phyloP scores from a whole-genome alignment of 2,113 vertebrate species.

The Tragelaphus buxtoni region DNA sequence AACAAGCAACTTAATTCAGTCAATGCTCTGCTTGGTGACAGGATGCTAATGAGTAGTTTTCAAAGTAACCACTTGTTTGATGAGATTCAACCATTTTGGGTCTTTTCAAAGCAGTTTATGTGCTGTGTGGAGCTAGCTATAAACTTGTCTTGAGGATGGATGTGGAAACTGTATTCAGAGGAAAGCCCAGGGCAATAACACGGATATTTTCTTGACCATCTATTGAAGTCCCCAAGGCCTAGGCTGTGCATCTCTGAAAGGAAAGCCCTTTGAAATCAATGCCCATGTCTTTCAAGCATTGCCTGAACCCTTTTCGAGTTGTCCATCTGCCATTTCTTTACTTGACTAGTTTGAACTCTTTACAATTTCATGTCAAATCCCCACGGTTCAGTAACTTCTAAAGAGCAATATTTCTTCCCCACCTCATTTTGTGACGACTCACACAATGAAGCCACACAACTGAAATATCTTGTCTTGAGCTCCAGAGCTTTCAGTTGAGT shows the following conservation, averaged over 20 bases:
- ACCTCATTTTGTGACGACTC: conserved; percentile 54
- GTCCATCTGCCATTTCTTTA: conserved; percentile 51
- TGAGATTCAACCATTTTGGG: conserved; percentile 55
- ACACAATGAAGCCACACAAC: conserved; percentile 55
- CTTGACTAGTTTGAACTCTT: conserved; percentile 66
- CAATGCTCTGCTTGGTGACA: not conserved
- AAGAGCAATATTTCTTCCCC: conserved; percentile 61
- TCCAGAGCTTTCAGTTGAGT: conserved; percentile 52
- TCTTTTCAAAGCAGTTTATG: conserved; percentile 57
- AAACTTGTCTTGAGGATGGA: conserved; percentile 68
- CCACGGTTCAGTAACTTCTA: conserved; percentile 66
- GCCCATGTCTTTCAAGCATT: conserved; percentile 45
- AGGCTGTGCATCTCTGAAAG: conserved; percentile 44
- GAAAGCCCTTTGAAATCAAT: not conserved
- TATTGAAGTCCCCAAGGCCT: conserved; percentile 55
- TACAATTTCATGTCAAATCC: conserved; percentile 62
- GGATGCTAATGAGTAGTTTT: conserved; percentile 62
- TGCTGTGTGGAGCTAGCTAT: conserved; percentile 54
- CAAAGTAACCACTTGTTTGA: conserved; percentile 61
- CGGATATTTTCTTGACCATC: conserved; percentile 47
- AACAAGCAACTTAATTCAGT: conserved; percentile 54
- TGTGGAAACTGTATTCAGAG: conserved; percentile 58
- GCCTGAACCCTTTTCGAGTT: conserved; percentile 13
- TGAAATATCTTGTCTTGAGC: conserved; percentile 67
- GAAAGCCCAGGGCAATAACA: conserved; percentile 54